phyloP scores from a whole-genome alignment of 1,140 invertebrate genomes.

The Cydia pomonella region DNA sequence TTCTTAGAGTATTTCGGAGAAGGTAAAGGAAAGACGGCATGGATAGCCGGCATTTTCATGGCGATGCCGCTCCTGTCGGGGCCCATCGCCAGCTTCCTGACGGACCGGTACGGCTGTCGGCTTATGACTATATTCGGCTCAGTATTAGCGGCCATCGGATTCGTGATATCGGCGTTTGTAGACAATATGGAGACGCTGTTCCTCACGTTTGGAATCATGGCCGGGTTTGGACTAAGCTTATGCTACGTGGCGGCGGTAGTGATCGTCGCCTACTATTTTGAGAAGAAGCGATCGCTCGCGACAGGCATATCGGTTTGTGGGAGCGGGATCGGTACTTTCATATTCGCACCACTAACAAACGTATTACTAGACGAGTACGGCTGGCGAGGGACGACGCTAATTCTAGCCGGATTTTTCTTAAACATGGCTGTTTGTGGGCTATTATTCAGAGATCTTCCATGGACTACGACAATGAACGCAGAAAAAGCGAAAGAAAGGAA shows the following conservation, averaged over 20 bases:
- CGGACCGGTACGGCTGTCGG: slow-evolving; percentile 92
- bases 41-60: slow-evolving; percentile 94
- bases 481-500: slow-evolving; percentile 84
- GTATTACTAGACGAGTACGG: slow-evolving; percentile 89
- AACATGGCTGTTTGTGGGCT: slow-evolving; percentile 94
- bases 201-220: slow-evolving; percentile 92
- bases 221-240: slow-evolving; percentile 92
- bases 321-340: slow-evolving; percentile 93
- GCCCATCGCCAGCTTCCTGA: slow-evolving; percentile 93
- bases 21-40: slow-evolving; percentile 92
- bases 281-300: slow-evolving; percentile 93
- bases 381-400: slow-evolving; percentile 91
- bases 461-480: slow-evolving; percentile 85
- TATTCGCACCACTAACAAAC: slow-evolving; percentile 93
- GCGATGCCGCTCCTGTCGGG: slow-evolving; percentile 94
- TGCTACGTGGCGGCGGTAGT: slow-evolving; percentile 95
- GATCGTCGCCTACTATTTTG: slow-evolving; percentile 98
- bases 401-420: slow-evolving; percentile 91
- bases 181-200: slow-evolving; percentile 90
- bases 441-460: slow-evolving; percentile 90
- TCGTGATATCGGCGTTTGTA: slow-evolving; percentile 89
- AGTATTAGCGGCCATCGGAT: slow-evolving; percentile 89
- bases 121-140: slow-evolving; percentile 90
- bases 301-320: slow-evolving; percentile 96
- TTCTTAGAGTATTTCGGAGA: slow-evolving; percentile 90